These are phyloP conservation scores for Perccottus glenii DNA, from an alignment of 2,113 vertebrate genomes.

Conservation along the genomic window DNA sequence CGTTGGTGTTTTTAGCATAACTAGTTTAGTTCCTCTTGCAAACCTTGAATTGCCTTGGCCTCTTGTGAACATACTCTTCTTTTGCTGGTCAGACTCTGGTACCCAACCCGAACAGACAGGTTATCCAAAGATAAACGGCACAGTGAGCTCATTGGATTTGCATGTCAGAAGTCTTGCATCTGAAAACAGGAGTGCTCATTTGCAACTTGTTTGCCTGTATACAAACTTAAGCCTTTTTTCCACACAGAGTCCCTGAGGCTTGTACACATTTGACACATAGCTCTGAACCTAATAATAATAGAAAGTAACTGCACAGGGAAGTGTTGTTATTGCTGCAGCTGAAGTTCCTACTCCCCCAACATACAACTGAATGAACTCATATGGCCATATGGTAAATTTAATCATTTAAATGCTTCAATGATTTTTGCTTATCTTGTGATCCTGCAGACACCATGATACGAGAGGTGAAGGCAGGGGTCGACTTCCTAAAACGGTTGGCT, in stretches of 20 bases:
- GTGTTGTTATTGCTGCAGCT: constrained; percentile 30
- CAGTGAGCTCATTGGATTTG: constrained; percentile 38
- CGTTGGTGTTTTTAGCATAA: not conserved
- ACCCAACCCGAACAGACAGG: constrained; percentile 38
- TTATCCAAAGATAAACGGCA: constrained; percentile 59
- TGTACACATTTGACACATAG: not conserved
- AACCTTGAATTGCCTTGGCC: constrained; percentile 33
- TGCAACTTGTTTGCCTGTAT: constrained; percentile 64
- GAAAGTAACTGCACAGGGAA: constrained; percentile 30
- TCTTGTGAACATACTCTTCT: constrained; percentile 6
- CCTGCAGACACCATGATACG: constrained; percentile 84
- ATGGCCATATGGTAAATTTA: too few relatives aligned
- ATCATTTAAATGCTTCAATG: not conserved
- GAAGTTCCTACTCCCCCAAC: constrained; percentile 21
- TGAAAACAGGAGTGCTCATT: constrained; percentile 32
- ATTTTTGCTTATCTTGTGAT: constrained; percentile 4
- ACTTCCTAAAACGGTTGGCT: constrained; percentile 88
- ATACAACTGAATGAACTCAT: not conserved
- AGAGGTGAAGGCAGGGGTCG: constrained; percentile 89
- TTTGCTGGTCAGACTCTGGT: constrained; percentile 57
- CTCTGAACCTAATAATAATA: constrained; percentile 34
- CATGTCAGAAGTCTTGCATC: constrained; percentile 23
- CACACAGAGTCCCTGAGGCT: constrained; percentile 2
- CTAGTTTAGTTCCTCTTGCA: constrained; percentile 1
- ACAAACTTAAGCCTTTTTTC: constrained; percentile 38